A percentile compares a stretch with the other conserved stretches of the same genome.
Evolutionary conservation across 2,113 vertebrate species (phyloP).

Genomic region (Scalopus aquaticus): DNA sequence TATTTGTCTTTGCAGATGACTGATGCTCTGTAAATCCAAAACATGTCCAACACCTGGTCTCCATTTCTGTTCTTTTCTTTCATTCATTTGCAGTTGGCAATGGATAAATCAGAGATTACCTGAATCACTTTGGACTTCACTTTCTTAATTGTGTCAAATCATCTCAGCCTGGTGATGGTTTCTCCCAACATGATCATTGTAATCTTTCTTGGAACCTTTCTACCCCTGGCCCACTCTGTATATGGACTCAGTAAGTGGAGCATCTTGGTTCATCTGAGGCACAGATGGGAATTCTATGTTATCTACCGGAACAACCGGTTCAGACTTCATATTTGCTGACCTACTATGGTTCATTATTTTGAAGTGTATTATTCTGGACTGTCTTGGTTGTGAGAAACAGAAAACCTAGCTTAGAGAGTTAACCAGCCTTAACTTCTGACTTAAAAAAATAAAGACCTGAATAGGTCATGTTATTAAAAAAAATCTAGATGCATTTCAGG

Average conservation of each 20-base stretch:
- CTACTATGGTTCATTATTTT: background rate
- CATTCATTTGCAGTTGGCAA: conserved; percentile 57
- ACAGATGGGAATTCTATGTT: conserved; percentile 25
- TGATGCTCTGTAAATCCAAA: conserved; percentile 44
- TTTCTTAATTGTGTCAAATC: conserved; percentile 42
- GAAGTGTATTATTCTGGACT: background rate
- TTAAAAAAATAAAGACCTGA: background rate
- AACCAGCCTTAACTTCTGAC: background rate
- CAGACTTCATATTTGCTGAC: background rate
- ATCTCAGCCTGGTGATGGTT: conserved; percentile 47
- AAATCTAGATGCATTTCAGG: background rate
- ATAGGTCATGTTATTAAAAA: background rate
- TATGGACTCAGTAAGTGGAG: background rate
- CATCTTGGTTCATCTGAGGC: conserved; percentile 33
- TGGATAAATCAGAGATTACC: conserved; percentile 51
- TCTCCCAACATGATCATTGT: background rate
- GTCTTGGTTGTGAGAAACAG: background rate
- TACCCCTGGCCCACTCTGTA: background rate
- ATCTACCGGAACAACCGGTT: background rate
- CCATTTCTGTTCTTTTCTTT: conserved; percentile 24
- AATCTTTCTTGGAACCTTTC: background rate
- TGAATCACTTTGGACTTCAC: conserved; percentile 27
- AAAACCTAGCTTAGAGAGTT: background rate
- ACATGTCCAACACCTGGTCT: conserved; percentile 24
- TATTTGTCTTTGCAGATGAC: background rate